Conservation (phyloP, 2,797 vertebrate species). For the Cynopterus sphinx region DNA sequence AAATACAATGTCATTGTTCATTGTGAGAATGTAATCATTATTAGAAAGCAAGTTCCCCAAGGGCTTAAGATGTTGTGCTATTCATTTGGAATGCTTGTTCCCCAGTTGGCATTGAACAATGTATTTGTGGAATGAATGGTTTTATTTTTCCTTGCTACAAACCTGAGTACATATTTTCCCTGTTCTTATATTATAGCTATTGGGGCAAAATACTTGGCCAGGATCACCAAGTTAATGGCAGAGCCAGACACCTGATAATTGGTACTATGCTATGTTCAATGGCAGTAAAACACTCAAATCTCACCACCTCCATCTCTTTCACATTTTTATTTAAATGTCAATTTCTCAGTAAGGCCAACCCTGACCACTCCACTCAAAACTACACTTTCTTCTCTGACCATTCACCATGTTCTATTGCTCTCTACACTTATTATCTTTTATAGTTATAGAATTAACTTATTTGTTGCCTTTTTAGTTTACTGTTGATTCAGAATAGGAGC, state of each 20-base stretch:
- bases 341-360: not conserved
- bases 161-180: not conserved
- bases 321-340: not conserved
- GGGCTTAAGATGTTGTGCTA: no score
- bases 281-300: not conserved
- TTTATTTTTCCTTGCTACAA: not conserved
- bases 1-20: not conserved
- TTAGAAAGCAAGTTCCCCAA: not conserved
- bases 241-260: not conserved
- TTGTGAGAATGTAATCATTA: not conserved
- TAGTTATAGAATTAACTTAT: not conserved
- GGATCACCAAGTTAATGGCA: not conserved
- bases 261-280: not conserved
- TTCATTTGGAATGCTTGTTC: not conserved
- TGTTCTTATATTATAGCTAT: not conserved
- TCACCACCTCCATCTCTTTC: not conserved
- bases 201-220: not conserved
- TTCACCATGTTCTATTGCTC: not conserved
- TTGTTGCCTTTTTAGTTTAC: not conserved
- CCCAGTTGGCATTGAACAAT: not conserved
- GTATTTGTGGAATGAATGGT: not conserved
- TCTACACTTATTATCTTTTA: not conserved
- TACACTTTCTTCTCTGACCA: not conserved
- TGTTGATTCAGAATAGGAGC: not conserved
- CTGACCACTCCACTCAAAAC: not conserved